phyloP scores from a whole-genome alignment of 2,888 invertebrate species.

The Agrotis segetum region DNA sequence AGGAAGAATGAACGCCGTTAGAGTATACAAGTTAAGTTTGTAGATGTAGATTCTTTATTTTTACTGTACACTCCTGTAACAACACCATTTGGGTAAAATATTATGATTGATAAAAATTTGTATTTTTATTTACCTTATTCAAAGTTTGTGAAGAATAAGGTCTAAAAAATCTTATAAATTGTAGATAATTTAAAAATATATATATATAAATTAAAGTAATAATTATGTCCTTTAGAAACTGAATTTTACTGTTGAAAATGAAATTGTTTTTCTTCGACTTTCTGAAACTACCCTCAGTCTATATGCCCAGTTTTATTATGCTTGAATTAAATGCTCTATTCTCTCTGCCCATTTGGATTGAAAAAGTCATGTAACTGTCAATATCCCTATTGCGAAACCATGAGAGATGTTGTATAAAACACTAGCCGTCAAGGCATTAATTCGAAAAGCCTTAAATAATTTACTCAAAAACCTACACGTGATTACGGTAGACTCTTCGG shows the following conservation, averaged over 20 bases:
- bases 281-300: neutral
- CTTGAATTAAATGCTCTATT: neutral
- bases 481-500: too few species aligned
- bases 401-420: too few species aligned
- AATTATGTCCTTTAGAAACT: too few species aligned
- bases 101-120: neutral
- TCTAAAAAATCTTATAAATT: neutral
- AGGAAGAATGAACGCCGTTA: neutral
- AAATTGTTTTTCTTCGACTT: too few species aligned
- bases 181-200: neutral
- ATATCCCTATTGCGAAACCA: too few species aligned
- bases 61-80: neutral
- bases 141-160: neutral
- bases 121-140: neutral
- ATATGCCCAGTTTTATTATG: neutral
- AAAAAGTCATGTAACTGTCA: too few species aligned
- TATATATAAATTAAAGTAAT: too few species aligned
- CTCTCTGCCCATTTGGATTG: neutral
- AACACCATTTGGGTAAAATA: neutral
- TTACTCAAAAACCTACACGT: too few species aligned
- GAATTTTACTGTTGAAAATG: too few species aligned
- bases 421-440: too few species aligned
- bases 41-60: neutral
- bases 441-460: too few species aligned
- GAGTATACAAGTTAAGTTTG: neutral